Evolutionary conservation across 2,888 invertebrate genomes (phyloP).

Genomic region (Flabesymbios commensalis): DNA sequence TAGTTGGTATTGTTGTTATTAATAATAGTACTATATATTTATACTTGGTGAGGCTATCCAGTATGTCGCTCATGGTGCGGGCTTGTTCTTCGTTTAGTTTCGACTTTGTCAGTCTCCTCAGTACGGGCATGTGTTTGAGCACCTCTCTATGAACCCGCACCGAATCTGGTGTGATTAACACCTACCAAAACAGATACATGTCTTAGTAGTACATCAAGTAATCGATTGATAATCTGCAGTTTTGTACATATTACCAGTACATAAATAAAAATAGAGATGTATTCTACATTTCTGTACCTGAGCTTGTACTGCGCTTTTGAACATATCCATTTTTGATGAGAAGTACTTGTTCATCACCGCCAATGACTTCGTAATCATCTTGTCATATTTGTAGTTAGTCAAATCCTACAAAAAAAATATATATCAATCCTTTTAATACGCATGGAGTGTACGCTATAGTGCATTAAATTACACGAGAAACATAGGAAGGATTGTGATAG

Average conservation of each 20-base stretch:
- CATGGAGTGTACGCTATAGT: too few species aligned
- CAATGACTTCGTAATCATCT: conserved; percentile 58
- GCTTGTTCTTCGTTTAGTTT: conserved; percentile 58
- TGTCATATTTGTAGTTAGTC: conserved; percentile 58
- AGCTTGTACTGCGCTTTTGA: conserved; percentile 55
- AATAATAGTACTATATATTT: too few species aligned
- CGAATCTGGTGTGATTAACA: conserved; percentile 58
- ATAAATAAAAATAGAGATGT: too few species aligned
- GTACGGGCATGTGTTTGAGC: conserved; percentile 54
- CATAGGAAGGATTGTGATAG: too few species aligned
- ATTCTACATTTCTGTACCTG: too few species aligned
- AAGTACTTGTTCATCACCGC: conserved; percentile 59
- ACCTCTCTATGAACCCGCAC: conserved; percentile 57
- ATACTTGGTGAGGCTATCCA: conserved; percentile 39
- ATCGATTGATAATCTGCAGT: too few species aligned
- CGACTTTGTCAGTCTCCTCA: conserved; percentile 50
- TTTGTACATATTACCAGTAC: too few species aligned
- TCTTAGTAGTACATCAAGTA: neutral
- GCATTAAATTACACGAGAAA: too few species aligned
- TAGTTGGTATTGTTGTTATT: too few species aligned
- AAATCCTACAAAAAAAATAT: conserved; percentile 51
- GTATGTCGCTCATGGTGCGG: conserved; percentile 52
- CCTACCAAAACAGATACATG: conserved; percentile 36
- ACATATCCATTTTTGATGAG: conserved; percentile 60
- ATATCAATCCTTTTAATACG: too few species aligned